A percentile compares a stretch with the other conserved stretches of the same genome.
Conservation (phyloP, 1,140 invertebrate genomes). For the Drosophila mojavensis region DNA sequence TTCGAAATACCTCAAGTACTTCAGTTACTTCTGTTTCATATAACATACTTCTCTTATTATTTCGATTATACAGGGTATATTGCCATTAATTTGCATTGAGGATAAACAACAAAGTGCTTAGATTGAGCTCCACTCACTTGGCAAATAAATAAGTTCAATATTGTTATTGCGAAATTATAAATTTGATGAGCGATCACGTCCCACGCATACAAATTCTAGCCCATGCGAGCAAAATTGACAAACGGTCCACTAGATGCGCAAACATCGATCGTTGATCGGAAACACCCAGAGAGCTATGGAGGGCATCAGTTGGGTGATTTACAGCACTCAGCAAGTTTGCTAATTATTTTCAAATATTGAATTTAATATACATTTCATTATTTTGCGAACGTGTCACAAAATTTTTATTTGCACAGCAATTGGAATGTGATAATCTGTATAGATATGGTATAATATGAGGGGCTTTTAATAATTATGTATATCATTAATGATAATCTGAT, state of each 20-base stretch:
- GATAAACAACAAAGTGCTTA: slow-evolving; percentile 17
- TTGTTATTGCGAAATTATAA: slow-evolving; percentile 63
- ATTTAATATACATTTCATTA: not conserved
- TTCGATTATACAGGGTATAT: slow-evolving; percentile 4
- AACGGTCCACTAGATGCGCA: slow-evolving; percentile 15
- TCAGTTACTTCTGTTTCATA: too few species aligned
- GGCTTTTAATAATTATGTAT: too few species aligned
- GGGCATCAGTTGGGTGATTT: not conserved
- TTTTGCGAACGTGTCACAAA: not conserved
- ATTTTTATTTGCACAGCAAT: slow-evolving; percentile 2
- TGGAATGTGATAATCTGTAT: not conserved
- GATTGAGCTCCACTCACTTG: slow-evolving; percentile 32
- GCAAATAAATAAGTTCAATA: slow-evolving; percentile 50
- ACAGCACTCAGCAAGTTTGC: not conserved
- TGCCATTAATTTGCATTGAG: slow-evolving; percentile 1
- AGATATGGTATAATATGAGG: too few species aligned
- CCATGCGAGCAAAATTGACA: slow-evolving; percentile 13
- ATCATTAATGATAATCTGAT: too few species aligned
- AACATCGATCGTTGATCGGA: not conserved
- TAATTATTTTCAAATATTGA: slow-evolving; percentile 4
- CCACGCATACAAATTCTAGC: slow-evolving; percentile 61
- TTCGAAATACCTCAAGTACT: too few species aligned
- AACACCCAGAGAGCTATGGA: slow-evolving; percentile 5
- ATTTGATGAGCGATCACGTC: slow-evolving; percentile 40
- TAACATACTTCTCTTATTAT: too few species aligned